These are phyloP conservation scores for Aurelia aurita complex sp. Pacific DNA, from an alignment of 30 jellyfish, hydroid and myxozoan genomes.

Conservation along the genomic window DNA sequence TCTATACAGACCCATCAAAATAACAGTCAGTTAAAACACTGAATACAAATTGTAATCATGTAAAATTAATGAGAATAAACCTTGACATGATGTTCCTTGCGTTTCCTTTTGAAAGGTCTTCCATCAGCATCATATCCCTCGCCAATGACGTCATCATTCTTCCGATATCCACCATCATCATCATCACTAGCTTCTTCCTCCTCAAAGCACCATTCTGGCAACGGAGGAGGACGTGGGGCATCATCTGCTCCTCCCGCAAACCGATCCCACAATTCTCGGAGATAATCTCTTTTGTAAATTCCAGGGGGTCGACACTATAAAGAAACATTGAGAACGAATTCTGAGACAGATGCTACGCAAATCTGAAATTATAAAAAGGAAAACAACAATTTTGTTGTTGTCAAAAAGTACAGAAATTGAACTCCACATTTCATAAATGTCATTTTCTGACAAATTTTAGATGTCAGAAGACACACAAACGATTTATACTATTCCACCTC, in stretches of 20 bases:
- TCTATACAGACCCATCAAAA: no score
- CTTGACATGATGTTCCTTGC: conserved; percentile 70
- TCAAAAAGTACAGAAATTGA: no score
- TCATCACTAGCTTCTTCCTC: conserved; percentile 75
- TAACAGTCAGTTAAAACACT: no score
- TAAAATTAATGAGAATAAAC: not conserved
- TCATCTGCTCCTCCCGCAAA: conserved; percentile 84
- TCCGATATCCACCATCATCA: conserved; percentile 58
- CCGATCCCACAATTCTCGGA: conserved; percentile 70
- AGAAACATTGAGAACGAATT: no score
- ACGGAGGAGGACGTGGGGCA: conserved; percentile 81
- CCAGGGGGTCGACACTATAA: conserved; percentile 96
- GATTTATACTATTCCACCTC: no score
- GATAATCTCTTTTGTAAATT: conserved; percentile 77
- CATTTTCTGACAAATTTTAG: no score
- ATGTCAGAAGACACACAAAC: no score
- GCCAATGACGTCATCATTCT: conserved; percentile 10
- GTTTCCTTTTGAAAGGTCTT: conserved; percentile 57
- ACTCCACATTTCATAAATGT: no score
- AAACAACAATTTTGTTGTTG: no score
- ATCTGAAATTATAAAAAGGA: no score
- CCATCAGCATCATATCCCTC: conserved; percentile 26
- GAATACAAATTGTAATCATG: no score
- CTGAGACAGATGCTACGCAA: no score
- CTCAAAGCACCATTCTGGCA: conserved; percentile 96